These are phyloP conservation scores for Aporrectodea caliginosa DNA, from an alignment of 1,140 invertebrate species.

Conservation along the genomic window DNA sequence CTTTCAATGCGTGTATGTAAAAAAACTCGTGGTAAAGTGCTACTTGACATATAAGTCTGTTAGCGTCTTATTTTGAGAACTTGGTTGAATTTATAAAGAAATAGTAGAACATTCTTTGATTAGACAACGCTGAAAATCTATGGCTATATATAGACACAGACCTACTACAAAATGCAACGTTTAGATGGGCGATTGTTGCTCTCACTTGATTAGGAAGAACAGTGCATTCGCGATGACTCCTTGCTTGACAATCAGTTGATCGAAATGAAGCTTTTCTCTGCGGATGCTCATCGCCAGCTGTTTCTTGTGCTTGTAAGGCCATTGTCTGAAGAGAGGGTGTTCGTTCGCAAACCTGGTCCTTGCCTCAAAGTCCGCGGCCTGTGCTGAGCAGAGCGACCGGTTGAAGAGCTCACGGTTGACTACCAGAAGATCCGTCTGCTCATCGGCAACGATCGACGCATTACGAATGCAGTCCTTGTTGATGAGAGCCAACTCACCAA, in stretches of 20 bases:
- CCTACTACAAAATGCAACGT: no score
- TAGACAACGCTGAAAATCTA: no score
- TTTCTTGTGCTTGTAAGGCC: slow-evolving; percentile 43
- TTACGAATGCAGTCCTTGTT: slow-evolving; percentile 48
- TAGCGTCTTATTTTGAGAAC: no score
- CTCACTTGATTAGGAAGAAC: slow-evolving; percentile 47
- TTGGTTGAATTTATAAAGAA: no score
- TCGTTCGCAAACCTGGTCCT: slow-evolving; percentile 30
- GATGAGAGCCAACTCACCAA: slow-evolving; percentile 50
- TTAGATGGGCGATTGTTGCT: not conserved
- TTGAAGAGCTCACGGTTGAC: slow-evolving; percentile 47
- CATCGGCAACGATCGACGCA: slow-evolving; percentile 48
- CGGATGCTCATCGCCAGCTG: slow-evolving; percentile 44
- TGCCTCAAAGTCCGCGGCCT: slow-evolving; percentile 44
- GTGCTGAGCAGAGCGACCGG: slow-evolving; percentile 43
- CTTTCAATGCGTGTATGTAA: no score
- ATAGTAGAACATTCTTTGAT: no score
- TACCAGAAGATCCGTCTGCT: slow-evolving; percentile 44
- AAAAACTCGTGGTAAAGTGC: no score
- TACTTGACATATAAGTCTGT: no score
- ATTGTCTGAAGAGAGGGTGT: slow-evolving; percentile 38
- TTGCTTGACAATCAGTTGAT: slow-evolving; percentile 40
- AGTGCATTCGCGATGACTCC: slow-evolving; percentile 39
- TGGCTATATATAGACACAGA: no score
- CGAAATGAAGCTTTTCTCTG: slow-evolving; percentile 42